A percentile compares a stretch with the other conserved stretches of the same genome.
phyloP scores from a whole-genome alignment of 1,140 invertebrate genomes.

The Magallana ariakensis region DNA sequence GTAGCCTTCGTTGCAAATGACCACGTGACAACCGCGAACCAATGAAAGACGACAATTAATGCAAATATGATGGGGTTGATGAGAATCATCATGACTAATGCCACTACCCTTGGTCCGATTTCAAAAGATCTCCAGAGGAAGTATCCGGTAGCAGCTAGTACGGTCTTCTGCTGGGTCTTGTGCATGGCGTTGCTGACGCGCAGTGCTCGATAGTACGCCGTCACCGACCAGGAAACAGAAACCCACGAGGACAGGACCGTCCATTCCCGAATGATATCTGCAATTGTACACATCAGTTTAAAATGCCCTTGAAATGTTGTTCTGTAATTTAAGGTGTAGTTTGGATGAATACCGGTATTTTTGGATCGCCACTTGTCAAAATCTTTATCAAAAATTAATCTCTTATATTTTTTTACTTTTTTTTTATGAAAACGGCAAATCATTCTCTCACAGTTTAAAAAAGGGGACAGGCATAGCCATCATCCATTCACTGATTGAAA shows the following conservation, averaged over 20 bases:
- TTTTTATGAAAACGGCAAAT: too few species aligned
- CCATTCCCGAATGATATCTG: background rate
- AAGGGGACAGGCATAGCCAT: too few species aligned
- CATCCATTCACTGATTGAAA: too few species aligned
- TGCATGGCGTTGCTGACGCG: background rate
- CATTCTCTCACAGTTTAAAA: too few species aligned
- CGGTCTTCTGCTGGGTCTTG: too few species aligned
- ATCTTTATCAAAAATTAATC: too few species aligned
- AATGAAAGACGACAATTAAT: conserved; percentile 4
- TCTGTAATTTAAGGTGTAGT: too few species aligned
- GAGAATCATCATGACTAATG: background rate
- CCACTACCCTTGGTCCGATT: background rate
- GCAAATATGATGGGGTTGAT: background rate
- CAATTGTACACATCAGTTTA: background rate
- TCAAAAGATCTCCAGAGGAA: background rate
- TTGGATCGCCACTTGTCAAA: too few species aligned
- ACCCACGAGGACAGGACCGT: background rate
- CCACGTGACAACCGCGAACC: conserved; percentile 21
- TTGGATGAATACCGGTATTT: too few species aligned
- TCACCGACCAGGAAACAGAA: background rate
- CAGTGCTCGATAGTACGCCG: background rate
- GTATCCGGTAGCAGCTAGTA: background rate
- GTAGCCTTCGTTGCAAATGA: conserved; percentile 13
- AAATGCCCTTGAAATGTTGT: too few species aligned
- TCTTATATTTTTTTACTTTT: too few species aligned